Conservation (phyloP, 2,113 vertebrate species). For the Clupea harengus region DNA sequence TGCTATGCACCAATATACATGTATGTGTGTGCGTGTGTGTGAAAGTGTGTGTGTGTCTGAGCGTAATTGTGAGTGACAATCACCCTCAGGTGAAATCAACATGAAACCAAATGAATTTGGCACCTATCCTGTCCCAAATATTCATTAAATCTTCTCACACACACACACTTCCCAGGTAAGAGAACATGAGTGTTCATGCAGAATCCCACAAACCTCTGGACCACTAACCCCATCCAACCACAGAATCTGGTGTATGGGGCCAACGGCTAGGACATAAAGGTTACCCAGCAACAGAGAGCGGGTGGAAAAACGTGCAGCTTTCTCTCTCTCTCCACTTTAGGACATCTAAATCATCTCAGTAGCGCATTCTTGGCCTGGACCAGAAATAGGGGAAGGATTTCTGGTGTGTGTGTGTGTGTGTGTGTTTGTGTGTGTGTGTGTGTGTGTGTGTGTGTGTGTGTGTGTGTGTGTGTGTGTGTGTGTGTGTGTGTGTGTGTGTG, state of each 20-base stretch:
- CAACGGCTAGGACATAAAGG: background rate
- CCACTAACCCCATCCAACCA: background rate
- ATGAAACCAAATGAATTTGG: background rate
- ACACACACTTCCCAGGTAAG: no score
- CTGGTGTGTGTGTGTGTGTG: background rate
- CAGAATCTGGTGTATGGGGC: background rate
- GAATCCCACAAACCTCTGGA: background rate
- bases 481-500: background rate
- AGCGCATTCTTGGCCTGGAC: background rate
- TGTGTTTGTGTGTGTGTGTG: no score
- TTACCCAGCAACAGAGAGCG: background rate
- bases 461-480: background rate
- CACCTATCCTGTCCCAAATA: background rate
- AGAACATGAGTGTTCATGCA: background rate
- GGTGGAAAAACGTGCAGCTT: background rate
- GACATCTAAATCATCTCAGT: slow-evolving; percentile 2
- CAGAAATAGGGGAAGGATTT: background rate
- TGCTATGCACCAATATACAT: no score
- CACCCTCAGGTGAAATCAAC: no score
- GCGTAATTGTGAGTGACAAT: no score
- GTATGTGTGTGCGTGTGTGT: no score
- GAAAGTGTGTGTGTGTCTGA: no score
- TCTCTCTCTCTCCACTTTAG: background rate
- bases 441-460: slow-evolving; percentile 3
- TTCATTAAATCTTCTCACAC: no score